Conservation (phyloP, 2,888 invertebrate species). For the Cosmia pyralina region DNA sequence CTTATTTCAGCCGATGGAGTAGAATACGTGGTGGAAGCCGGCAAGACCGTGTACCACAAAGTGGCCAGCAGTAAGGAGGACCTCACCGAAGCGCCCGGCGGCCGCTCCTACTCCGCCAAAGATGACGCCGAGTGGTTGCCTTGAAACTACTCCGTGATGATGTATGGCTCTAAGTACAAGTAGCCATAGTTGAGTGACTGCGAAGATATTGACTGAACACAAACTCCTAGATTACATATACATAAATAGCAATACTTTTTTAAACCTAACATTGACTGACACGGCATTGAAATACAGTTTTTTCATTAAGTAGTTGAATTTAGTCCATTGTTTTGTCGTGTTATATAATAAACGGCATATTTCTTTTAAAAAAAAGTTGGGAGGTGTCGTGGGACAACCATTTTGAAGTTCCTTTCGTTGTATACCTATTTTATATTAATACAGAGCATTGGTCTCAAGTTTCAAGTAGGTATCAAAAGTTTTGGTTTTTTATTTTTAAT, state of each 20-base stretch:
- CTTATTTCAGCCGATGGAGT: conserved; percentile 90
- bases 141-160: conserved; percentile 59
- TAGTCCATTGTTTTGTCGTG: background rate
- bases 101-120: conserved; percentile 71
- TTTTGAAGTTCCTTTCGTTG: too few relatives aligned
- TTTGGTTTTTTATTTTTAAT: too few relatives aligned
- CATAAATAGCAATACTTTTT: background rate
- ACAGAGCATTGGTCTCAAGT: too few relatives aligned
- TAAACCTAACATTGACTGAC: background rate
- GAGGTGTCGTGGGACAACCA: too few relatives aligned
- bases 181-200: conserved; percentile 16
- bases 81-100: conserved; percentile 79
- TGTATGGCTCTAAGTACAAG: conserved; percentile 37
- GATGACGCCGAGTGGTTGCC: conserved; percentile 91
- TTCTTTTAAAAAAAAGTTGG: background rate
- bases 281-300: background rate
- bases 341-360: background rate
- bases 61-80: conserved; percentile 87
- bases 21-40: conserved; percentile 92
- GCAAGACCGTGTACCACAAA: conserved; percentile 93
- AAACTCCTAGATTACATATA: conserved; percentile 14
- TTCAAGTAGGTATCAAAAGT: too few relatives aligned
- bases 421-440: too few relatives aligned
- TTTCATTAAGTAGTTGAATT: background rate
- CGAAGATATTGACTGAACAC: conserved; percentile 25